Evolutionary conservation across 53 echinoderm and acorn worm genomes (phyloP), one percentile per base, ranked within the genome.

Genomic region (Stichopus horrens): DNA sequence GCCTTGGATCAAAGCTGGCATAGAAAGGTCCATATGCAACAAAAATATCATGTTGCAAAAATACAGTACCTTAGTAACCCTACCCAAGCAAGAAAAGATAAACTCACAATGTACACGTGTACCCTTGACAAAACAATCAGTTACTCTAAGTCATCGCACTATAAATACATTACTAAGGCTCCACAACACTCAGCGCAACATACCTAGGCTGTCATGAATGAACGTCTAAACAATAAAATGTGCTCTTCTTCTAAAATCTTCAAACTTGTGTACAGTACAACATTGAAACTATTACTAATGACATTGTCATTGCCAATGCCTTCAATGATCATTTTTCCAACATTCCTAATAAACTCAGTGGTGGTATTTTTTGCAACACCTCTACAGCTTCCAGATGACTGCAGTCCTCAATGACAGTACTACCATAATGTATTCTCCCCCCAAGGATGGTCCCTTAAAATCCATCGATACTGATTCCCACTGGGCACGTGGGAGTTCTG

Each of bases 391-490:
- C n/a, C n/a, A n/a, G n/a, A n/a, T n/a, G n/a, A n/a, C n/a, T n/a
- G n/a, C n/a, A n/a, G n/a, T n/a, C n/a, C n/a, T n/a, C n/a, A n/a
- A n/a, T n/a, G n/a, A n/a, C n/a, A n/a, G n/a, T 59, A 59, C 2
- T 59, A 59, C 59, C 0, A 59, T 59, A 9, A 59, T 59, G 2
- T 59, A 59, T 11, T 59, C 59, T 59, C 59, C 59, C 8, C 59
- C 59, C 59, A 11, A 52, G 74, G 83, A 79, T 0, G 89, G 89
- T 57, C 89, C 89, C n/a, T 78, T 88, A 16, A 88, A 88, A 79
- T 88, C 89, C 23, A 88, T 67, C 5, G 89, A 73, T 20, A 88
- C 89, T 21, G 76, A 55, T 13, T 9, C 59, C 89, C 89, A 78
- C 4, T 19, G 79, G 53, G 79, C 55, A 22, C 23, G 7, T 6